These are phyloP conservation scores for Muraenolepis orangiensis DNA, from an alignment of 2,797 vertebrate species.

Conservation along the genomic window DNA sequence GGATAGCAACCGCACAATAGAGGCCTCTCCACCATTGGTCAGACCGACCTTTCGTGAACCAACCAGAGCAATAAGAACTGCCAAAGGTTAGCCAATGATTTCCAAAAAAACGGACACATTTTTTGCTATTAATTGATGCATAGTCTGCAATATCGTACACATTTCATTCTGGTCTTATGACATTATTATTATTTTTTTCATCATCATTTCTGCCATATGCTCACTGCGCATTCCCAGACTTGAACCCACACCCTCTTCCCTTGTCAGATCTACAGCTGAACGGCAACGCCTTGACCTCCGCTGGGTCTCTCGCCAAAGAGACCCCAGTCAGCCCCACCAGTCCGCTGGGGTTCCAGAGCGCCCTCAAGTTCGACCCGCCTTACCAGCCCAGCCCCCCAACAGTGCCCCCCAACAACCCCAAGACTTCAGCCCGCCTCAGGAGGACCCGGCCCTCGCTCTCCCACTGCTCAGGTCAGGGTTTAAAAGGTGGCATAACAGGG, in stretches of 20 bases:
- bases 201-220: no score
- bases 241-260: constrained; percentile 2
- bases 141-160: not conserved
- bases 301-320: constrained; percentile 56
- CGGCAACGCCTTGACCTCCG: constrained; percentile 51
- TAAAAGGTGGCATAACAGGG: not conserved
- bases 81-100: constrained; percentile 73
- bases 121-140: not conserved
- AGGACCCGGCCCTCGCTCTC: constrained; percentile 65
- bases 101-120: not conserved
- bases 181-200: not conserved
- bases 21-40: constrained; percentile 45
- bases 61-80: constrained; percentile 68
- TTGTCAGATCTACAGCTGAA: constrained; percentile 67
- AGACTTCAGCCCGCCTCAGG: constrained; percentile 62
- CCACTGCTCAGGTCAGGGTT: constrained; percentile 73
- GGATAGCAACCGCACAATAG: constrained; percentile 62
- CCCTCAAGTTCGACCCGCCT: constrained; percentile 59
- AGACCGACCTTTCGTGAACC: constrained; percentile 68
- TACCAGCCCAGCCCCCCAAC: constrained; percentile 74
- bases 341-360: constrained; percentile 53
- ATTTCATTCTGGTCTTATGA: not conserved
- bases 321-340: constrained; percentile 57
- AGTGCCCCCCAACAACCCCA: constrained; percentile 62
- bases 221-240: not conserved